Base-by-base conservation (phyloP, 2,113 vertebrate genomes). In the Tursiops truncatus region DNA sequence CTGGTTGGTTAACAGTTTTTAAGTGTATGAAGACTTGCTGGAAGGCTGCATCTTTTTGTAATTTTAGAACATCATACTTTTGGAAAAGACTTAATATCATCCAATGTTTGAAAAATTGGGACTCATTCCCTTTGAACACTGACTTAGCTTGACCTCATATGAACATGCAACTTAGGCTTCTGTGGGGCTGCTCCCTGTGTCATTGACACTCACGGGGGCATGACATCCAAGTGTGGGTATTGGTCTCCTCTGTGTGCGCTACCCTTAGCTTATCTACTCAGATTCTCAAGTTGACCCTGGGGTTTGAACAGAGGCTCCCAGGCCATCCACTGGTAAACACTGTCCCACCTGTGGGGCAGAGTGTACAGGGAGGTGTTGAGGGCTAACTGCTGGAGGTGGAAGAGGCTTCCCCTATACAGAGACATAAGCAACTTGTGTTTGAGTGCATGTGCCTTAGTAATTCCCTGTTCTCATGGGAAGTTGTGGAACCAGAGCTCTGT, bases 81-180 rank as follows among this genome's bases (percentile, higher is more conserved):
- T 85, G 23, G 63, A 89, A 88, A 96, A 95, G 58, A 80, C 38
- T 96, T 90, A 88, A 50, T 91, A 31, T 95, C 12, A 93, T 53
- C 33, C 70, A 56, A 18, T 91, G 28, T 96, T 94, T 85, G 47
- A 96, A 96, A 71, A 86, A 62, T 86, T 82, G 53, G 65, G 20
- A 60, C 60, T 84, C 73, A 62, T 82, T 91, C 36, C 12, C 73
- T 44, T 86, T 93, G 82, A 73, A 89, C 15, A 80, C 17, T 68
- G 58, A 93, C 14, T 91, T 79, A 89, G 79, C 68, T 79, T 26
- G 14, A 83, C 56, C 23, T 82, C 18, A 26, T 18, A 60, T 62
- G 85, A 41, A 60, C 71, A 44, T 82, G 56, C 83, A 89, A 31
- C 38, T 60, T 89, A 47, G 53, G 20, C 9, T 91, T 17, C 31